Percentiles rank a stretch among this genome's conserved stretches.
Conservation (phyloP, 2,888 invertebrate genomes). For the Cantharis lateralis region DNA sequence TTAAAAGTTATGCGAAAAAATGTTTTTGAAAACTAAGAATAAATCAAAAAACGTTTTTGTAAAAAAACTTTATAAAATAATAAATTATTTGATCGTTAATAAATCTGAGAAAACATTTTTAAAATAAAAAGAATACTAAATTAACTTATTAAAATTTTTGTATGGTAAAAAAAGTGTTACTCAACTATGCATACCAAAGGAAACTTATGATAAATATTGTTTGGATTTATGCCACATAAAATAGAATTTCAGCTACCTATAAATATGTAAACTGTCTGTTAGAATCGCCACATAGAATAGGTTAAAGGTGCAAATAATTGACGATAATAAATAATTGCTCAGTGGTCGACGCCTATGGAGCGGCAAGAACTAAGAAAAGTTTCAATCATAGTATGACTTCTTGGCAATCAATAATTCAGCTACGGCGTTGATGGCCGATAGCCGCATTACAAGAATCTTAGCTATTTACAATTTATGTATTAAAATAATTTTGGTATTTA, state of each 20-base stretch:
- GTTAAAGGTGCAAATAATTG: conserved; percentile 26
- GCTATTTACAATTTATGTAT: conserved; percentile 3
- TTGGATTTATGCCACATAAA: not conserved
- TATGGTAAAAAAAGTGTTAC: not conserved
- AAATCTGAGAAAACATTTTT: not conserved
- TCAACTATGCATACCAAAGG: not conserved
- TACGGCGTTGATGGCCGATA: not conserved
- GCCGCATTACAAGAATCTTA: not conserved
- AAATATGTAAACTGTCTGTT: not conserved
- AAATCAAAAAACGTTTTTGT: not conserved
- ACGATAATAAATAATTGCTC: conserved; percentile 15
- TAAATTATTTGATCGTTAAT: not conserved
- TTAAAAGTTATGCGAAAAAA: too few species aligned
- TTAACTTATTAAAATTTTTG: not conserved
- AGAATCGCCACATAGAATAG: conserved; percentile 19
- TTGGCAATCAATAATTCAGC: not conserved
- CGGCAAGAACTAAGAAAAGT: conserved; percentile 32
- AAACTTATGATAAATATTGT: not conserved
- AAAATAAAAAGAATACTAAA: not conserved
- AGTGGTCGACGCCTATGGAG: conserved; percentile 33
- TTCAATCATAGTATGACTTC: conserved; percentile 28
- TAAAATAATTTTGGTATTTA: conserved; percentile 1
- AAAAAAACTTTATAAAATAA: not conserved
- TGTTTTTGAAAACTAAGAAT: not conserved
- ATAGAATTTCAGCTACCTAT: conserved; percentile 1